A percentile compares a stretch with the other conserved stretches of the same genome.
These are phyloP conservation scores for Glossosoma conforme DNA, from an alignment of 1,140 invertebrate species.

Conservation along the genomic window DNA sequence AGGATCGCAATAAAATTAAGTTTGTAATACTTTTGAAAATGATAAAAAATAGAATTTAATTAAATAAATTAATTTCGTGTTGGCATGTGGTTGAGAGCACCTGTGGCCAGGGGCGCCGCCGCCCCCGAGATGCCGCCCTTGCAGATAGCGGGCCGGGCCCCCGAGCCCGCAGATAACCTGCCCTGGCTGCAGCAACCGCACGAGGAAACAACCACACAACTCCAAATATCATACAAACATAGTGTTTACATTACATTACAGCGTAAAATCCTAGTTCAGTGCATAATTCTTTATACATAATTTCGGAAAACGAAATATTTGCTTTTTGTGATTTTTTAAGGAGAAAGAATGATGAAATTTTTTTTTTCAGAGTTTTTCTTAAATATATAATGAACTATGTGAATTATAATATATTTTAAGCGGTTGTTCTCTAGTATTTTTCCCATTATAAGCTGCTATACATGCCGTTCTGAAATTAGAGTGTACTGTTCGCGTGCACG, in stretches of 20 bases:
- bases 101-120: background rate
- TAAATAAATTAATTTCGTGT: background rate
- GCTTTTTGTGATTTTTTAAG: background rate
- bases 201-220: no score
- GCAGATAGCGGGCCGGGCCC: conserved; percentile 8
- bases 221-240: no score
- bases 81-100: background rate
- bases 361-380: no score
- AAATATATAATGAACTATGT: no score
- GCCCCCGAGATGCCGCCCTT: conserved; percentile 18
- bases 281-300: conserved; percentile 5
- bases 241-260: no score
- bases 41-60: background rate
- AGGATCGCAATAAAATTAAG: background rate
- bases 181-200: background rate
- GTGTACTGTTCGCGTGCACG: no score
- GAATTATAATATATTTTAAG: no score
- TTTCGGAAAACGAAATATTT: background rate
- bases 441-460: no score
- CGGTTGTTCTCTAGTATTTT: no score
- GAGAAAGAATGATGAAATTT: no score
- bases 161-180: conserved; percentile 1
- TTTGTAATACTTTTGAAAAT: background rate
- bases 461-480: no score
- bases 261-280: no score